Base-by-base conservation (phyloP, 2,113 vertebrate genomes). In the Oxyura jamaicensis region DNA sequence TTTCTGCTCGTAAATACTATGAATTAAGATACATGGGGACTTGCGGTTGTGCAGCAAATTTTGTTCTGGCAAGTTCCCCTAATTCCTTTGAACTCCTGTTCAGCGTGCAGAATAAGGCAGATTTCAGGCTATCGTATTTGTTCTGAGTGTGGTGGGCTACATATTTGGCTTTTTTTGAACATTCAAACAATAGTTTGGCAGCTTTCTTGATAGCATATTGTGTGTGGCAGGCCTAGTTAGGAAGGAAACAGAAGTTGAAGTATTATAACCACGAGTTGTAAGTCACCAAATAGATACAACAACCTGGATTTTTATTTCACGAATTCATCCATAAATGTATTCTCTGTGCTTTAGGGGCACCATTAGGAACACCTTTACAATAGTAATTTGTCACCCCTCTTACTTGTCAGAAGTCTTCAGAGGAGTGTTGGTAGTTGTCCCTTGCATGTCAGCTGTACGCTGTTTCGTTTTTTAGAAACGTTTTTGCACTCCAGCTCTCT, bases 141-240 rank as follows among this genome's bases (percentile, higher is more conserved):
- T 72, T 93, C 42, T 13, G 58, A 79, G 79, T 35, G 19, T 2
- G 3, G 28, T 66, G 44, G 53, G 74, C 90, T 90, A 48, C 5
- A 0, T 39, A 35, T 21, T 92, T 95, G 73, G 73, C 53, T 91
- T 81, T 52, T 82, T 76, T 80, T n/a, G 67, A 82, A 63, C 73
- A 74, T 41, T 93, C 28, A 75, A 88, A 94, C 82, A 86, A 87
- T 72, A 69, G 60, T 41, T 95, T 93, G 91, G 81, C 91, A 96
- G 58, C 81, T 89, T 89, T 72, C 50, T 76, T 86, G 66, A 5
- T 55, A 84, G 75, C 71, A 85, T 95, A 66, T 91, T 87, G 48
- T 94, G 74, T 86, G 74, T 93, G 83, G n/a, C 66, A 71, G 83
- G 66, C 55, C 53, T 71, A 55, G 74, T 63, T 79, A 74, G 77